phyloP scores from a whole-genome alignment of 2,113 vertebrate genomes.

The Albula glossodonta region DNA sequence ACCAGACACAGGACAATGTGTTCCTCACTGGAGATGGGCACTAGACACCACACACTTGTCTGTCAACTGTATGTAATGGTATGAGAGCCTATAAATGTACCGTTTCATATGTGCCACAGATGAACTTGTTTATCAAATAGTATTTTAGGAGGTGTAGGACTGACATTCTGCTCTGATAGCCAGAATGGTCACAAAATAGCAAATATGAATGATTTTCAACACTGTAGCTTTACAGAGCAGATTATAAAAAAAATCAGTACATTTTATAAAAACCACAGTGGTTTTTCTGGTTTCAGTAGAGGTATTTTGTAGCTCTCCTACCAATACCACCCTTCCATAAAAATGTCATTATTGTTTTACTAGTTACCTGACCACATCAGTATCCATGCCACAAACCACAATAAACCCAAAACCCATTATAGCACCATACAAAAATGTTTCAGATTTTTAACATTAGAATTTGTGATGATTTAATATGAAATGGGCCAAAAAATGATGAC shows the following conservation, averaged over 20 bases:
- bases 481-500: neutral
- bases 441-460: neutral
- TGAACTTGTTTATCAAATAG: neutral
- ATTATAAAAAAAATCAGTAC: neutral
- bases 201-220: neutral
- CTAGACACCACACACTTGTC: neutral
- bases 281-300: neutral
- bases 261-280: neutral
- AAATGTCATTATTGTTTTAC: neutral
- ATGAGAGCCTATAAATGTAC: neutral
- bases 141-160: neutral
- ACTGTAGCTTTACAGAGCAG: neutral
- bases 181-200: neutral
- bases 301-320: neutral
- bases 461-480: neutral
- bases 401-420: neutral
- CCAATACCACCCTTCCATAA: neutral
- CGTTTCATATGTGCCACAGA: neutral
- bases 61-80: neutral
- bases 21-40: neutral
- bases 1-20: constrained; percentile 1
- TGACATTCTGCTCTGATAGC: neutral
- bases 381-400: neutral
- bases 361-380: neutral
- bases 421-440: neutral